A percentile compares a stretch with the other conserved stretches of the same genome.
These are phyloP conservation scores for Chanos chanos DNA, from an alignment of 2,797 vertebrate species.

Conservation along the genomic window DNA sequence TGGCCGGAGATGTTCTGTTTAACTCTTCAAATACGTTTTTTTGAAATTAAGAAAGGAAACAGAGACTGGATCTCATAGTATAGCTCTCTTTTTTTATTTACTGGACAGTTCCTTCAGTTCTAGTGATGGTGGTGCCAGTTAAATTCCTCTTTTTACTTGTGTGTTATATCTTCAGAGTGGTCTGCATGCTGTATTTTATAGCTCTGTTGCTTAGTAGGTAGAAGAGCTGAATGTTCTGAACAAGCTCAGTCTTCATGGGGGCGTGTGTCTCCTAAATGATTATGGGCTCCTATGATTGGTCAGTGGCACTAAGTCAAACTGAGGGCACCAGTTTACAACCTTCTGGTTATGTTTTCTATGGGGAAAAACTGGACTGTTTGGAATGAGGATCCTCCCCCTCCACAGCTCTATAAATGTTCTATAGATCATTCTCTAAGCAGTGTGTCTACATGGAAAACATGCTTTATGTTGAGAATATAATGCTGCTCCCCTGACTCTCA, in stretches of 20 bases:
- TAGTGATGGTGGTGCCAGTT: too few species aligned
- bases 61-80: too few species aligned
- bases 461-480: slow-evolving; percentile 14
- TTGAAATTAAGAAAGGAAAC: background rate
- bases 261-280: slow-evolving; percentile 17
- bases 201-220: background rate
- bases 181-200: background rate
- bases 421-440: slow-evolving; percentile 2
- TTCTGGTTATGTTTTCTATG: background rate
- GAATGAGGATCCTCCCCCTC: background rate
- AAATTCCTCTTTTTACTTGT: too few species aligned
- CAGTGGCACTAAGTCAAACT: background rate
- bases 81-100: too few species aligned
- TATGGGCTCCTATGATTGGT: slow-evolving; percentile 7
- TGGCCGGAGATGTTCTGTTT: slow-evolving; percentile 18
- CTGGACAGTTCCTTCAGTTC: too few species aligned
- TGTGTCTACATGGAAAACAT: slow-evolving; percentile 10
- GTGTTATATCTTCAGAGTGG: too few species aligned
- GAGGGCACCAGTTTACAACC: slow-evolving; percentile 18
- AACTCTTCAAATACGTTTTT: slow-evolving; percentile 25
- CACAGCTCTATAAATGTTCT: background rate
- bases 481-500: slow-evolving; percentile 1
- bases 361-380: background rate
- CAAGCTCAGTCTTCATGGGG: background rate
- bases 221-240: slow-evolving; percentile 11